phyloP scores from a whole-genome alignment of 2,797 vertebrate genomes.

The Myripristis jacobus region DNA sequence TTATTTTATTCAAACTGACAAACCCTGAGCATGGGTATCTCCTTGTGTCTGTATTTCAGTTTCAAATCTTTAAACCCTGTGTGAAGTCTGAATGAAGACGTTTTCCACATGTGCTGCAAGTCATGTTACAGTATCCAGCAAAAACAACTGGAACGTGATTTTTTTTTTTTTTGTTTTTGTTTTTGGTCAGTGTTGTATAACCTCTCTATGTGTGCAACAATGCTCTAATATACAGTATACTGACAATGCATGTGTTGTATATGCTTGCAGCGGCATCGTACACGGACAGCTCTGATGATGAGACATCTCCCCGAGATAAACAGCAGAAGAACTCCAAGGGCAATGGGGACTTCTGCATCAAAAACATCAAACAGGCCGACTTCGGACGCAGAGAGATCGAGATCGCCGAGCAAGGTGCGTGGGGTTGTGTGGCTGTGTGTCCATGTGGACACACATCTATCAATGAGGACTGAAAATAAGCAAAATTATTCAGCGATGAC shows the following conservation, averaged over 20 bases:
- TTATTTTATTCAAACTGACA: conserved; percentile 3
- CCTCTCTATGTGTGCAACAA: neutral
- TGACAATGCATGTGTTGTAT: neutral
- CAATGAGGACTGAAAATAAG: neutral
- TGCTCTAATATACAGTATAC: neutral
- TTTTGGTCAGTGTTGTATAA: too few species aligned
- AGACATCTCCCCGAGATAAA: conserved; percentile 93
- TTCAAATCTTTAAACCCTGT: conserved; percentile 10
- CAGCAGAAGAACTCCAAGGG: conserved; percentile 93
- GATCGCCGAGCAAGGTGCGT: conserved; percentile 94
- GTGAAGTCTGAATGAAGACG: neutral
- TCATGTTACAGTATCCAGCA: too few species aligned
- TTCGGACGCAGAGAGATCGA: conserved; percentile 96
- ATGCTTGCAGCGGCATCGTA: conserved; percentile 92
- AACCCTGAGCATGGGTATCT: conserved; percentile 2
- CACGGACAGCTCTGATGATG: conserved; percentile 96
- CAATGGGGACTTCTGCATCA: conserved; percentile 95
- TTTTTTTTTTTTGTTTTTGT: too few species aligned
- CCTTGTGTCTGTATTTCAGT: conserved; percentile 21
- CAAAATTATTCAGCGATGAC: too few species aligned
- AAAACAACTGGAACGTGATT: too few species aligned
- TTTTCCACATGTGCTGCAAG: too few species aligned
- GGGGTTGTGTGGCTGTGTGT: too few species aligned
- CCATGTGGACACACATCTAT: too few species aligned
- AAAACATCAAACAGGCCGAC: conserved; percentile 96